Conservation (phyloP, 53 echinoderm and acorn worm genomes). For the Mesocentrotus franciscanus region DNA sequence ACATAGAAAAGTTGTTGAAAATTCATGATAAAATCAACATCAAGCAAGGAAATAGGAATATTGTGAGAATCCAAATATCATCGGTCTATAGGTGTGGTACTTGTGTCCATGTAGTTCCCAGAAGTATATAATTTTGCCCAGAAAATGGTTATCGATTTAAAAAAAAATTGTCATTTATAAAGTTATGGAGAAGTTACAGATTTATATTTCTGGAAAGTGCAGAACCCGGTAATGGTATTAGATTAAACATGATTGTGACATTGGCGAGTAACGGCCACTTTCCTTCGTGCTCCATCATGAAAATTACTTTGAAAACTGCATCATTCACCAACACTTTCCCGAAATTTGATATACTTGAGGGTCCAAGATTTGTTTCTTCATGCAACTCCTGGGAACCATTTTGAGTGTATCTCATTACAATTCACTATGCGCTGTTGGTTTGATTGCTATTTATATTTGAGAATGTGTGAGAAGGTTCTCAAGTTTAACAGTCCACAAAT, state of each 20-base stretch:
- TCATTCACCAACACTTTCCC: background rate
- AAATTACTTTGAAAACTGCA: slow-evolving; percentile 13
- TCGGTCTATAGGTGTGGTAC: too few relatives aligned
- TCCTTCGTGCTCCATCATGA: background rate
- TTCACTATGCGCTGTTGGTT: background rate
- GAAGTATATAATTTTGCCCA: too few relatives aligned
- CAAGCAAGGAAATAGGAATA: too few relatives aligned
- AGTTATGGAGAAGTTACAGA: too few relatives aligned
- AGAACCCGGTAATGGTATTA: background rate
- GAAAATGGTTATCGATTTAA: too few relatives aligned
- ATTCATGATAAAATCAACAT: too few relatives aligned
- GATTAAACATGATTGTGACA: background rate
- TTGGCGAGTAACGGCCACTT: background rate
- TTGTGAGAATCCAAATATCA: too few relatives aligned
- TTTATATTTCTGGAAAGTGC: too few relatives aligned
- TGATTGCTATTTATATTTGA: slow-evolving; percentile 28
- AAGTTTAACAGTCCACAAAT: background rate
- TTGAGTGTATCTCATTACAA: slow-evolving; percentile 11
- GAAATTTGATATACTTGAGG: background rate
- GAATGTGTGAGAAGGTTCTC: background rate
- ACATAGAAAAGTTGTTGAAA: too few relatives aligned
- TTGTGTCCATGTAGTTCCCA: too few relatives aligned
- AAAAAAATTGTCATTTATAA: too few relatives aligned
- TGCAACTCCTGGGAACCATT: background rate
- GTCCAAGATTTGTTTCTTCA: background rate